phyloP scores from a whole-genome alignment of 2,797 vertebrate genomes.

The Otolemur crassicaudatus region DNA sequence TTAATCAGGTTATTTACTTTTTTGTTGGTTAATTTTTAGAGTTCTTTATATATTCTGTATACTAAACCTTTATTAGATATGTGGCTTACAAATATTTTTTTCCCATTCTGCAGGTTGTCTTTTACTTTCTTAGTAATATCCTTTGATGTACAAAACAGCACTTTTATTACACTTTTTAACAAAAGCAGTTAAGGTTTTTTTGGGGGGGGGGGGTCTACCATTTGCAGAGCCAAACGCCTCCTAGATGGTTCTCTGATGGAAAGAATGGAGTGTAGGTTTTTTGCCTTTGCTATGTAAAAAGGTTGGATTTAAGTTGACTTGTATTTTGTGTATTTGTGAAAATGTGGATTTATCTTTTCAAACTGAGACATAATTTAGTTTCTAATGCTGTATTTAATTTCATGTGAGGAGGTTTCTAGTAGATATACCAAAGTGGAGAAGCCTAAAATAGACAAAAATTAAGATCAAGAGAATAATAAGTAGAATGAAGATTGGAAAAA shows the following conservation, averaged over 20 bases:
- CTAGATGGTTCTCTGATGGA: background rate
- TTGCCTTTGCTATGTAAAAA: constrained; percentile 15
- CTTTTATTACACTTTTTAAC: background rate
- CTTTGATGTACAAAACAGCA: background rate
- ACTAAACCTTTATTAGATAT: background rate
- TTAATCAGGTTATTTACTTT: background rate
- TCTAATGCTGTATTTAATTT: constrained; percentile 8
- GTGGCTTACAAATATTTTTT: background rate
- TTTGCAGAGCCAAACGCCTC: background rate
- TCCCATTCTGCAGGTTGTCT: background rate
- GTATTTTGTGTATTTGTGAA: background rate
- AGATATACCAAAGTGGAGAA: background rate
- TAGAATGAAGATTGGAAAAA: background rate
- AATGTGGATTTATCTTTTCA: constrained; percentile 5
- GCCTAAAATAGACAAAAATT: background rate
- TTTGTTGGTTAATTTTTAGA: background rate
- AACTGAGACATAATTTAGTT: background rate
- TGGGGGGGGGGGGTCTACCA: background rate
- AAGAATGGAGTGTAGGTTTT: background rate
- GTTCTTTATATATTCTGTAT: background rate
- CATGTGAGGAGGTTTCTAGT: background rate
- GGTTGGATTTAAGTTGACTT: background rate
- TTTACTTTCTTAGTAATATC: constrained; percentile 32
- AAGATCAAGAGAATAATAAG: background rate
- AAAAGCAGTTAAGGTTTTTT: background rate